Evolutionary conservation across 2,888 invertebrate genomes (phyloP).

Genomic region (Apoderus coryli): DNA sequence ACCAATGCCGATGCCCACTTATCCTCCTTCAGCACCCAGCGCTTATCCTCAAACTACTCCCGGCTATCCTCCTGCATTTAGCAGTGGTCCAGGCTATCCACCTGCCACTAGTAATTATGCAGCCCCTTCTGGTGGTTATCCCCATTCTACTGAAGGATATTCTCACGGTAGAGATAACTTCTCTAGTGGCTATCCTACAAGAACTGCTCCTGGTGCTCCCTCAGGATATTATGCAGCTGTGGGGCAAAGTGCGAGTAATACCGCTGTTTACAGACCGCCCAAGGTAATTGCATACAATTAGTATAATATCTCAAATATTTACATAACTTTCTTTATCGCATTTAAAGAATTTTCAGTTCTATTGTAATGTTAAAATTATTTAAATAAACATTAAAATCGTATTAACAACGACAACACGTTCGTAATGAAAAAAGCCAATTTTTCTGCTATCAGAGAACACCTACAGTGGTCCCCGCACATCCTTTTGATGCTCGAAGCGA

Average conservation of each 20-base stretch:
- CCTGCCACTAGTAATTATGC: slow-evolving; percentile 1
- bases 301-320: no score
- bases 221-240: slow-evolving; percentile 16
- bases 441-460: slow-evolving; percentile 44
- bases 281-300: background rate
- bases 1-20: slow-evolving; percentile 29
- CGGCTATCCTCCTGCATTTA: slow-evolving; percentile 6
- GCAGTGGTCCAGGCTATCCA: slow-evolving; percentile 10
- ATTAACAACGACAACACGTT: no score
- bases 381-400: background rate
- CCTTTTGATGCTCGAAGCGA: slow-evolving; percentile 67
- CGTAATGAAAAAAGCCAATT: background rate
- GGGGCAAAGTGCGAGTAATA: slow-evolving; percentile 20
- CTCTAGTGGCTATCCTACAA: background rate
- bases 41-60: slow-evolving; percentile 18
- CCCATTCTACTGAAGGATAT: slow-evolving; percentile 7
- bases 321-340: no score
- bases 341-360: no score
- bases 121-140: slow-evolving; percentile 18
- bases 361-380: background rate
- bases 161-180: no score
- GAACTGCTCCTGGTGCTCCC: slow-evolving; percentile 29
- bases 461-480: slow-evolving; percentile 61
- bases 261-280: slow-evolving; percentile 13
- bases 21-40: slow-evolving; percentile 24